Conservation (phyloP, 2,888 invertebrate genomes). For the Nesidiocoris tenuis region DNA sequence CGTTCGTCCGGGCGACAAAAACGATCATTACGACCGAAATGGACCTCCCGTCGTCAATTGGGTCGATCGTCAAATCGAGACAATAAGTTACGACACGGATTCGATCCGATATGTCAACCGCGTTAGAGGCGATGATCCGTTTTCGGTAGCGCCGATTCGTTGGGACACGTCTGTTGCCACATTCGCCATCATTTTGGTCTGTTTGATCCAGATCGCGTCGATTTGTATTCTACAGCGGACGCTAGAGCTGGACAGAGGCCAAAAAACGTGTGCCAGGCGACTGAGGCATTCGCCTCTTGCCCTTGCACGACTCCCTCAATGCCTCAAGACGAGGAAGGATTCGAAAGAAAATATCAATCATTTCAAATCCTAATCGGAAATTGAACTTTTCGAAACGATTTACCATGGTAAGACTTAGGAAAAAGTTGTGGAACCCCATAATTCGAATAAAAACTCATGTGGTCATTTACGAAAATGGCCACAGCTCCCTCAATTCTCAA, state of each 20-base stretch:
- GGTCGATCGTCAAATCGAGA: constrained; percentile 38
- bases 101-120: constrained; percentile 32
- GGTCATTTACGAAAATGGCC: too few species aligned
- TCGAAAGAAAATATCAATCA: too few species aligned
- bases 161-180: constrained; percentile 18
- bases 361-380: too few species aligned
- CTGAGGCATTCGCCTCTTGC: neutral
- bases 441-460: too few species aligned
- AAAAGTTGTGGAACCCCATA: too few species aligned
- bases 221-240: constrained; percentile 14
- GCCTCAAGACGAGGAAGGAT: too few species aligned
- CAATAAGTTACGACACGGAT: constrained; percentile 29
- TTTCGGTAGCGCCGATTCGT: neutral
- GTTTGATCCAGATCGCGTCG: constrained; percentile 26
- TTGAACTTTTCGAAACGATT: too few species aligned
- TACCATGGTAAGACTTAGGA: too few species aligned
- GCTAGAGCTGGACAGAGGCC: constrained; percentile 16
- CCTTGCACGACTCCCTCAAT: constrained; percentile 16
- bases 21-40: constrained; percentile 25
- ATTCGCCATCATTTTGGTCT: constrained; percentile 8
- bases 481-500: too few species aligned
- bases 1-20: constrained; percentile 16
- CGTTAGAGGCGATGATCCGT: constrained; percentile 5
- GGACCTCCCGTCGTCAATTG: neutral
- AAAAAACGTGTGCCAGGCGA: constrained; percentile 4